Percentiles rank a stretch among this genome's conserved stretches.
Evolutionary conservation across 1,140 invertebrate species (phyloP).

Genomic region (Cherax destructor): DNA sequence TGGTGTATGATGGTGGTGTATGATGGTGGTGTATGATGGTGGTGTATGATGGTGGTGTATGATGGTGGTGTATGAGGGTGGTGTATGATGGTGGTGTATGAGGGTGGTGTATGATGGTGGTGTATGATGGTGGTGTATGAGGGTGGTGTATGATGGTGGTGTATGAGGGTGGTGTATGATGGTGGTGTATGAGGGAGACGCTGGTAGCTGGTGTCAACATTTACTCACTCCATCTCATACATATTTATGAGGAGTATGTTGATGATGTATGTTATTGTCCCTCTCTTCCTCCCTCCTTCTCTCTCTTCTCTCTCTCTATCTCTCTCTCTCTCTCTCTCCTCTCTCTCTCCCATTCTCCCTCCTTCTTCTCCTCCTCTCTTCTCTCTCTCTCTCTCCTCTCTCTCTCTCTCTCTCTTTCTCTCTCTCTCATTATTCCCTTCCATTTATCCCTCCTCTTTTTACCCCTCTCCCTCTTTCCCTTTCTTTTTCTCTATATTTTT

Average conservation of each 20-base stretch:
- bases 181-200: background rate
- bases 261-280: slow-evolving; percentile 60
- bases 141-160: background rate
- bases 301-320: slow-evolving; percentile 3
- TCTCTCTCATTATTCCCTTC: background rate
- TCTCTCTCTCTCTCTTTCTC: background rate
- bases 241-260: slow-evolving; percentile 57
- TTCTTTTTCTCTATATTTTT: background rate
- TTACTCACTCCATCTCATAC: slow-evolving; percentile 35
- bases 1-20: background rate
- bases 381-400: background rate
- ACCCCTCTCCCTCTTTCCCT: background rate
- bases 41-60: background rate
- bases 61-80: background rate
- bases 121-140: background rate
- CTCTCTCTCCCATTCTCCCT: slow-evolving; percentile 6
- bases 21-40: background rate
- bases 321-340: slow-evolving; percentile 26
- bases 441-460: too few relatives aligned
- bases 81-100: background rate
- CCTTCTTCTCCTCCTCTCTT: background rate
- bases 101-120: too few relatives aligned
- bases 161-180: background rate
- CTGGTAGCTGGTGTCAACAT: slow-evolving; percentile 17
- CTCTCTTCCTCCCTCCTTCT: slow-evolving; percentile 1